Conservation (phyloP, 2,888 invertebrate species). For the Drosophila koepferae region DNA sequence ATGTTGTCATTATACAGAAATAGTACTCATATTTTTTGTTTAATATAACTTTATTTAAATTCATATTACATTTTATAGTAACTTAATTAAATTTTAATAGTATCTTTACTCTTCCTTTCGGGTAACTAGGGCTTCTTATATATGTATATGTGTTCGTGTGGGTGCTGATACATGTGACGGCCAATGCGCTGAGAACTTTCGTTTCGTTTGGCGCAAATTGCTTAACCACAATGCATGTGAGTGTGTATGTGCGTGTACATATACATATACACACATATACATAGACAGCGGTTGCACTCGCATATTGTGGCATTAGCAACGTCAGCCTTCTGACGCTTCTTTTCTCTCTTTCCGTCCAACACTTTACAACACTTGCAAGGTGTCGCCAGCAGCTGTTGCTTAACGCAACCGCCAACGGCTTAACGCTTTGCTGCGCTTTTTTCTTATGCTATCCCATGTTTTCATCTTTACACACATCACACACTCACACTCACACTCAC, state of each 20-base stretch:
- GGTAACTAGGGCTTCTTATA: background rate
- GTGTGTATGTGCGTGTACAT: conserved; percentile 13
- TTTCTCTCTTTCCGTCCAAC: conserved; percentile 28
- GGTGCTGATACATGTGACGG: conserved; percentile 51
- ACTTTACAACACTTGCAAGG: conserved; percentile 59
- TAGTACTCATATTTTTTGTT: no score
- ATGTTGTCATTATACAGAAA: no score
- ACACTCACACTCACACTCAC: conserved; percentile 12
- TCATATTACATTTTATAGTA: no score
- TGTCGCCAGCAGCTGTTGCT: conserved; percentile 76
- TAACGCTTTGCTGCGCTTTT: conserved; percentile 63
- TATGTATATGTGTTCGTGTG: background rate
- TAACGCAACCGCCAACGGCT: conserved; percentile 69
- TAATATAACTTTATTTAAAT: no score
- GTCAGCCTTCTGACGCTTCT: conserved; percentile 47
- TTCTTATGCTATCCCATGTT: conserved; percentile 44
- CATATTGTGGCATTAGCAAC: conserved; percentile 67
- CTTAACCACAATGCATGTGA: conserved; percentile 70
- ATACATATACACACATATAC: conserved; percentile 6
- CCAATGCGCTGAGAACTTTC: conserved; percentile 77
- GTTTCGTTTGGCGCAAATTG: conserved; percentile 77
- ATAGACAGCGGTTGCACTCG: conserved; percentile 8
- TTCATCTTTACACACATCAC: conserved; percentile 24
- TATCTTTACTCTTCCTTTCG: background rate
- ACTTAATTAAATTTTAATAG: no score